A percentile compares a stretch with the other conserved stretches of the same genome.
phyloP scores from a whole-genome alignment of 2,888 invertebrate genomes.

The Drosophila putrida region DNA sequence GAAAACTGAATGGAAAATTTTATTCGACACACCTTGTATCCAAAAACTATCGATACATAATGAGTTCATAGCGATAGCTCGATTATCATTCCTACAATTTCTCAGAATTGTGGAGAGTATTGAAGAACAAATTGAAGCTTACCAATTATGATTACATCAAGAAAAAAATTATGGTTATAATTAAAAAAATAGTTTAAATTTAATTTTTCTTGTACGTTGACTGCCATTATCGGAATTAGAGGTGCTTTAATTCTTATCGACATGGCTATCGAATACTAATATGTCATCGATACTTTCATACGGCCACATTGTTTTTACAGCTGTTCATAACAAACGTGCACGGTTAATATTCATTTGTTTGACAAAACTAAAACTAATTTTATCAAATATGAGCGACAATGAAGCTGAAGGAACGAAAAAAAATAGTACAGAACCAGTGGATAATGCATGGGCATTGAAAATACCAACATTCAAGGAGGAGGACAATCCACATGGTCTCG shows the following conservation, averaged over 20 bases:
- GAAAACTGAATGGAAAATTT: conserved; percentile 34
- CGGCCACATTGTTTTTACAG: conserved; percentile 33
- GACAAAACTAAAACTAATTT: neutral
- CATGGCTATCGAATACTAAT: neutral
- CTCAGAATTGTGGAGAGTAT: no score
- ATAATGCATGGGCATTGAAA: conserved; percentile 94
- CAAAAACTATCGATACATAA: no score
- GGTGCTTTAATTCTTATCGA: no score
- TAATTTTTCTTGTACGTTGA: no score
- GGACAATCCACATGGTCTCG: conserved; percentile 93
- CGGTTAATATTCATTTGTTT: conserved; percentile 1
- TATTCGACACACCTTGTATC: neutral
- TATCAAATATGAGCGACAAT: conserved; percentile 76
- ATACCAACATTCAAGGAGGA: conserved; percentile 94
- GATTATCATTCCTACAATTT: no score
- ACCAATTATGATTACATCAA: no score
- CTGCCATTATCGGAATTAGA: no score
- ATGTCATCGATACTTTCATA: neutral
- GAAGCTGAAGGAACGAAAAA: conserved; percentile 71
- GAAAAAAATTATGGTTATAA: no score
- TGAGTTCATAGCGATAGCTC: no score
- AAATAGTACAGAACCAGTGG: conserved; percentile 87
- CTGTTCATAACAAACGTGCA: conserved; percentile 68
- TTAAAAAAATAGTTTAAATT: no score
- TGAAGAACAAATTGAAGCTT: no score